These are phyloP conservation scores for Dryomyza anilis DNA, from an alignment of 2,888 invertebrate genomes.

Conservation along the genomic window DNA sequence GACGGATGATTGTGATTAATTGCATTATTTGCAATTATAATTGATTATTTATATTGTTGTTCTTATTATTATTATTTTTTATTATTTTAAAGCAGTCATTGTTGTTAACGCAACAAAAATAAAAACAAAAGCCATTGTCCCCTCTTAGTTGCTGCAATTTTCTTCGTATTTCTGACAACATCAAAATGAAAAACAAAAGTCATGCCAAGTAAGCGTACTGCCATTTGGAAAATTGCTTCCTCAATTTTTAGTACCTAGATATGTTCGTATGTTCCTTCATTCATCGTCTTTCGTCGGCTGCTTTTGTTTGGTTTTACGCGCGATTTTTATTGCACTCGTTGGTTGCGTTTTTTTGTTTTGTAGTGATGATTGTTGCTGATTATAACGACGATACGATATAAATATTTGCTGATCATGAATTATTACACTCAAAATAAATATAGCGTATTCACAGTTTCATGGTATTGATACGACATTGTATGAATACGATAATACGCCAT, in stretches of 20 bases:
- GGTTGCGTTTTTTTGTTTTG: background rate
- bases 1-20: too few species aligned
- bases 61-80: background rate
- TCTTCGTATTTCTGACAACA: background rate
- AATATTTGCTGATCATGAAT: too few species aligned
- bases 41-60: background rate
- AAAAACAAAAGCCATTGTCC: slow-evolving; percentile 3
- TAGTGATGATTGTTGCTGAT: background rate
- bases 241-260: slow-evolving; percentile 1
- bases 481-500: too few species aligned
- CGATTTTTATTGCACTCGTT: too few species aligned
- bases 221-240: slow-evolving; percentile 20
- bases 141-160: background rate
- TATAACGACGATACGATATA: too few species aligned
- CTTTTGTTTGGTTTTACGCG: too few species aligned
- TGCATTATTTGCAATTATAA: background rate
- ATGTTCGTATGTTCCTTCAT: background rate
- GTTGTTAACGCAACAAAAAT: background rate
- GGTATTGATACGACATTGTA: too few species aligned
- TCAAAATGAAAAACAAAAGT: background rate
- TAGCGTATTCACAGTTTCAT: too few species aligned
- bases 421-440: too few species aligned
- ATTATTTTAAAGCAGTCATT: background rate
- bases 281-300: too few species aligned
- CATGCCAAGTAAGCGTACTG: slow-evolving; percentile 6